Conservation (phyloP, 2,888 invertebrate species). For the Drosophila emarginata region DNA sequence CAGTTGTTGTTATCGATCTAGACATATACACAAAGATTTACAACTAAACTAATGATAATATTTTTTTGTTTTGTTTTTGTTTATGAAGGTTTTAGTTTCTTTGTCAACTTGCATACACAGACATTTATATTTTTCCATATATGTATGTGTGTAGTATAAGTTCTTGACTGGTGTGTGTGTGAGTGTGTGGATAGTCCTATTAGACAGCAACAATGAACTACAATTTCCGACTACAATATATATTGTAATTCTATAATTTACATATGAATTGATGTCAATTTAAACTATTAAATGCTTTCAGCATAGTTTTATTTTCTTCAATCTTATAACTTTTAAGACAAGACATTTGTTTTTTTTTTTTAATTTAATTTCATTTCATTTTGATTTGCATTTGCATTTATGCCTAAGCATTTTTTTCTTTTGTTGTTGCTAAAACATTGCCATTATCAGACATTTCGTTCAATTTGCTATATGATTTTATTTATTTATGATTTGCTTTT, state of each 20-base stretch:
- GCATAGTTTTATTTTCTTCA: slow-evolving; percentile 60
- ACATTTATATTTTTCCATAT: slow-evolving; percentile 22
- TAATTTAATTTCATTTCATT: background rate
- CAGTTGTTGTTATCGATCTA: slow-evolving; percentile 29
- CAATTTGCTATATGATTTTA: slow-evolving; percentile 25
- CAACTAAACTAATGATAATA: slow-evolving; percentile 30
- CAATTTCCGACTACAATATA: slow-evolving; percentile 52
- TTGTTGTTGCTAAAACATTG: slow-evolving; percentile 16
- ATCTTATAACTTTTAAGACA: background rate
- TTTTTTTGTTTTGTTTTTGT: slow-evolving; percentile 12
- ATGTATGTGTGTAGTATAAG: slow-evolving; percentile 5
- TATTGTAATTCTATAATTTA: slow-evolving; percentile 42
- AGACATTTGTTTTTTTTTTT: slow-evolving; percentile 8
- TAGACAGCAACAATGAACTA: slow-evolving; percentile 65
- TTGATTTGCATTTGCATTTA: background rate
- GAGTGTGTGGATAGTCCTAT: slow-evolving; percentile 12
- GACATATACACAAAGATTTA: slow-evolving; percentile 44
- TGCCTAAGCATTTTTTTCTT: slow-evolving; percentile 43
- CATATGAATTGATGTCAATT: slow-evolving; percentile 42
- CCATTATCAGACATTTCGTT: slow-evolving; percentile 33
- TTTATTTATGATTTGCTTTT: slow-evolving; percentile 15
- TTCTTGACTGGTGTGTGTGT: slow-evolving; percentile 16
- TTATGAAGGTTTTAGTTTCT: slow-evolving; percentile 16
- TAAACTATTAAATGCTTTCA: slow-evolving; percentile 67
- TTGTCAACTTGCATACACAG: slow-evolving; percentile 40